These are phyloP conservation scores for Microcaecilia unicolor DNA, from an alignment of 2,797 vertebrate genomes.

Conservation along the genomic window DNA sequence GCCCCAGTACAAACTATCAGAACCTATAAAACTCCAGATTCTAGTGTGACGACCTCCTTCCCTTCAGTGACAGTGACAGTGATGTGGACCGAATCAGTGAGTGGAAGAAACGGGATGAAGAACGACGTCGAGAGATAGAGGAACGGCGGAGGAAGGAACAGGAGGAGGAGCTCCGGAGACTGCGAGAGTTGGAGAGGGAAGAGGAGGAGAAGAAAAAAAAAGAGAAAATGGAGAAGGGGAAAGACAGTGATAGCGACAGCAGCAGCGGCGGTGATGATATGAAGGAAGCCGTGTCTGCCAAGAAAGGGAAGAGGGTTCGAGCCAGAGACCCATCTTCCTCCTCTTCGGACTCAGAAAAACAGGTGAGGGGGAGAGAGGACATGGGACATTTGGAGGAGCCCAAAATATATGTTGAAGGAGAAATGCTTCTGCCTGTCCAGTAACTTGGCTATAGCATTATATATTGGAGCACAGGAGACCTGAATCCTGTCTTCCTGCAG, in stretches of 20 bases:
- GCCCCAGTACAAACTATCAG: no score
- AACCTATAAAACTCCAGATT: no score
- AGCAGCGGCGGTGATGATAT: slow-evolving; percentile 72
- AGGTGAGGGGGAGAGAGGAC: slow-evolving; percentile 26
- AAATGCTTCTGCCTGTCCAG: no score
- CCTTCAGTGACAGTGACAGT: slow-evolving; percentile 59
- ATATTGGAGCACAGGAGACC: no score
- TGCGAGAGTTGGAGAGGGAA: slow-evolving; percentile 77
- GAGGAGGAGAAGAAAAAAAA: slow-evolving; percentile 56
- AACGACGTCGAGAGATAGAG: slow-evolving; percentile 78
- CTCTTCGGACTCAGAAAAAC: slow-evolving; percentile 66
- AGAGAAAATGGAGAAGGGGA: slow-evolving; percentile 18
- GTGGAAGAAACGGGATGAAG: slow-evolving; percentile 90
- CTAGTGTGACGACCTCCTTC: background rate
- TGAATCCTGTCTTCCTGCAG: no score
- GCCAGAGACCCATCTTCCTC: slow-evolving; percentile 72
- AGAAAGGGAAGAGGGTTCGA: slow-evolving; percentile 76
- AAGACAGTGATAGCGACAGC: slow-evolving; percentile 45
- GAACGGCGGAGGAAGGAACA: slow-evolving; percentile 84
- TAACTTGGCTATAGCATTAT: no score
- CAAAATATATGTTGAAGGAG: no score
- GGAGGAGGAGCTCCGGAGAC: slow-evolving; percentile 86
- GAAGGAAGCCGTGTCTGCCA: slow-evolving; percentile 64
- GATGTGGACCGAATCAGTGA: slow-evolving; percentile 87
- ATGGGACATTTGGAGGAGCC: no score